Evolutionary conservation across 2,113 vertebrate genomes (phyloP).

Genomic region (Sylvietta virens): DNA sequence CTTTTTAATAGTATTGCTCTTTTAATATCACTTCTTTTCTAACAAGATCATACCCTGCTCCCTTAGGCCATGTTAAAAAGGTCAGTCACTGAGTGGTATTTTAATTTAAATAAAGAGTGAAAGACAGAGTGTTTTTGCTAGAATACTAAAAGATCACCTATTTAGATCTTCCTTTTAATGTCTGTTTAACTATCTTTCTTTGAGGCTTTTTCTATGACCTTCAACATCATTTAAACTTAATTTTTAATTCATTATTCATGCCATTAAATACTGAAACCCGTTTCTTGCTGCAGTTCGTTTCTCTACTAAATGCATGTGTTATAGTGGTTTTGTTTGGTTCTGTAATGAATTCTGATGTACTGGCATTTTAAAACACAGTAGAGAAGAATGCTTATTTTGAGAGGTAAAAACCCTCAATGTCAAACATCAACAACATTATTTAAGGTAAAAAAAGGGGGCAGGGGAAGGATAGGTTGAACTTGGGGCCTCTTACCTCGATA

Average conservation of each 20-base stretch:
- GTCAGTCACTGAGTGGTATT: conserved; percentile 62
- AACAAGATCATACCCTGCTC: conserved; percentile 55
- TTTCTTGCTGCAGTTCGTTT: conserved; percentile 1
- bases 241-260: conserved; percentile 48
- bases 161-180: conserved; percentile 51
- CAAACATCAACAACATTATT: background rate
- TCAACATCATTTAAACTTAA: conserved; percentile 44
- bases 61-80: conserved; percentile 65
- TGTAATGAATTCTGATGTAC: background rate
- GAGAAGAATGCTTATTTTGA: background rate
- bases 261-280: background rate
- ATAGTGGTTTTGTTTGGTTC: background rate
- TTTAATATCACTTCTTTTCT: conserved; percentile 42
- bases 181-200: conserved; percentile 44
- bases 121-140: conserved; percentile 25
- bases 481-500: background rate
- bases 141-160: conserved; percentile 47
- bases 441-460: background rate
- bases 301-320: background rate
- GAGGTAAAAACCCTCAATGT: background rate
- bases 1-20: conserved; percentile 36
- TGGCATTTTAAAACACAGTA: background rate
- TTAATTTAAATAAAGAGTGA: conserved; percentile 64
- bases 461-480: background rate
- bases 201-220: conserved; percentile 42